phyloP scores from a whole-genome alignment of 2,888 invertebrate genomes.

The Pocota personata region DNA sequence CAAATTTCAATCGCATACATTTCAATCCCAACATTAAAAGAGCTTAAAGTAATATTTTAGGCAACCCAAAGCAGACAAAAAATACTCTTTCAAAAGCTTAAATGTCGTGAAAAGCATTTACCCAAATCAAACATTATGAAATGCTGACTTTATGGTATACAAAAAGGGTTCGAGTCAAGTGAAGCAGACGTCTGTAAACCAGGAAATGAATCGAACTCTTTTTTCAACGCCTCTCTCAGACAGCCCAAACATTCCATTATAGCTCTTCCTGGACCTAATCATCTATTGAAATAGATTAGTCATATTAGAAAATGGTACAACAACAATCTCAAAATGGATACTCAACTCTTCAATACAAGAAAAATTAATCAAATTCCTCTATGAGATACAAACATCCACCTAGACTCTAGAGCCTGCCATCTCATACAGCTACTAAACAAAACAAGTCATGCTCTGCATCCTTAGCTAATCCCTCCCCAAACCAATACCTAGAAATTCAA shows the following conservation, averaged over 20 bases:
- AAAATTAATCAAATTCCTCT: too few species aligned
- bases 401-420: neutral
- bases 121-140: too few species aligned
- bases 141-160: too few species aligned
- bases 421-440: neutral
- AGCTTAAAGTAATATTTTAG: too few species aligned
- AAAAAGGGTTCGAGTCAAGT: neutral
- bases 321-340: neutral
- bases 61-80: too few species aligned
- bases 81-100: too few species aligned
- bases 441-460: neutral
- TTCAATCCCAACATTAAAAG: too few species aligned
- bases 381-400: neutral
- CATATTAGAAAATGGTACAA: neutral
- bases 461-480: neutral
- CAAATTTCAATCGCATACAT: too few species aligned
- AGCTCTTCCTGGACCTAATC: neutral
- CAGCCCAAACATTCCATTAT: neutral
- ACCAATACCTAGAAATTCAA: slow-evolving; percentile 17
- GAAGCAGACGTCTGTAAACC: neutral
- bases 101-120: too few species aligned
- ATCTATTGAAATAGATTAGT: neutral
- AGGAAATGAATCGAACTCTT: neutral
- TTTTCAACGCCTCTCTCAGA: neutral
- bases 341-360: neutral